Conservation (phyloP, 2,888 invertebrate species). For the Chironomus riparius region DNA sequence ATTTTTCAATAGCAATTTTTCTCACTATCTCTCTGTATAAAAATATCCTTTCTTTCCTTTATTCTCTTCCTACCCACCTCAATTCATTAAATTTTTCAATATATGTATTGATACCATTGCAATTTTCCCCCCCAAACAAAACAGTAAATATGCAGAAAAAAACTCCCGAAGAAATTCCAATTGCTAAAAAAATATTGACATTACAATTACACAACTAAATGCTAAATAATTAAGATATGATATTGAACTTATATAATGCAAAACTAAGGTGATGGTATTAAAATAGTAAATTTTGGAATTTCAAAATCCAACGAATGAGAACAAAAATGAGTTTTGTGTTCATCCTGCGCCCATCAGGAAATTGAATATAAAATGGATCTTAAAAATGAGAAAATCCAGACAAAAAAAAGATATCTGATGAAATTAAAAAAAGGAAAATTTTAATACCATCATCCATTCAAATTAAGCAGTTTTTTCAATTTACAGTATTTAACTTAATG, state of each 20-base stretch:
- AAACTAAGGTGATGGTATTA: slow-evolving; percentile 25
- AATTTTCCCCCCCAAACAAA: background rate
- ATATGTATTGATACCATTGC: background rate
- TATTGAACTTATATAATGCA: slow-evolving; percentile 14
- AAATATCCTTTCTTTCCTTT: no score
- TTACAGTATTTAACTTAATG: slow-evolving; percentile 17
- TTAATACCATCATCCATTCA: slow-evolving; percentile 24
- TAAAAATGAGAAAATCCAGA: background rate
- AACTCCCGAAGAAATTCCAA: slow-evolving; percentile 5
- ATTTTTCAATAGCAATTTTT: no score
- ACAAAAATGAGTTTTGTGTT: background rate
- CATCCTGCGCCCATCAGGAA: background rate
- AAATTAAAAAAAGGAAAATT: background rate
- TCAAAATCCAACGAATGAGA: background rate
- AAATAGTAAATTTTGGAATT: background rate
- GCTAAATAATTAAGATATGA: slow-evolving; percentile 14
- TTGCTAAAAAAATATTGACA: background rate
- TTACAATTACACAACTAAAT: slow-evolving; percentile 14
- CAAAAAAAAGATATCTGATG: background rate
- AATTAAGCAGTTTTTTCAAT: slow-evolving; percentile 23
- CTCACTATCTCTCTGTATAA: no score
- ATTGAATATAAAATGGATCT: background rate
- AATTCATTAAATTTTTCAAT: no score
- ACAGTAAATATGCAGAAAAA: background rate
- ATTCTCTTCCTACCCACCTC: no score